Base-by-base conservation (phyloP, 2,797 vertebrate genomes). In the Synaphobranchus kaupii region DNA sequence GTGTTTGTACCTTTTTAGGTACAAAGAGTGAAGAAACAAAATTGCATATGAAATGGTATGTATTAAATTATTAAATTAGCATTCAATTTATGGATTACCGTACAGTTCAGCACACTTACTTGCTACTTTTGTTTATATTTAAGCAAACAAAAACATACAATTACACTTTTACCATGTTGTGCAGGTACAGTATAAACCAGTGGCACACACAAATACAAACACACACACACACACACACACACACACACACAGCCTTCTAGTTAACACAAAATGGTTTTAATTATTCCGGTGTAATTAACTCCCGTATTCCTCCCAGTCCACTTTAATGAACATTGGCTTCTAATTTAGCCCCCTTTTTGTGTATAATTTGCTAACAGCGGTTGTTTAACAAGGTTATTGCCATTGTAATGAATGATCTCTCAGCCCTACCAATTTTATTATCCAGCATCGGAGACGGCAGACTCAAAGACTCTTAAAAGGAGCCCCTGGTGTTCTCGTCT, bases 341-440 rank as follows among this genome's bases (percentile, higher is more conserved):
- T 39, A 88, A 88, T 90, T 66, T 86, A 90, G 84, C 91, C n/a
- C 88, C 87, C 84, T 87, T 71, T 71, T 71, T 71, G 88, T 87
- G 81, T 91, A 91, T 93, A 92, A 94, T 93, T 92, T 91, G 56
- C 56, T 90, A 89, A 90, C 89, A 71, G 44, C 31, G 90, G 91
- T 92, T 88, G 88, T 91, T 88, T 39, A 76, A 20, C 83, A 89
- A 91, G 93, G 88, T 92, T 90, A 93, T 93, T 92, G 91, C 89
- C 76, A 86, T 88, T 52, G 80, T 93, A 92, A 94, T 92, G 93
- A 92, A 93, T 90, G 89, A 88, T 88, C 88, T 88, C 9, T 52
- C 88, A 86, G 66, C 34, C 71, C 47, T 44, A 20, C 9, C 31
- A 22, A 9, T 66, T 73, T 34, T 73, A 73, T 73, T 39, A 73